Evolutionary conservation across 1,140 invertebrate genomes (phyloP), one percentile per base, ranked within the genome.

Genomic region (Heterodera carotae): DNA sequence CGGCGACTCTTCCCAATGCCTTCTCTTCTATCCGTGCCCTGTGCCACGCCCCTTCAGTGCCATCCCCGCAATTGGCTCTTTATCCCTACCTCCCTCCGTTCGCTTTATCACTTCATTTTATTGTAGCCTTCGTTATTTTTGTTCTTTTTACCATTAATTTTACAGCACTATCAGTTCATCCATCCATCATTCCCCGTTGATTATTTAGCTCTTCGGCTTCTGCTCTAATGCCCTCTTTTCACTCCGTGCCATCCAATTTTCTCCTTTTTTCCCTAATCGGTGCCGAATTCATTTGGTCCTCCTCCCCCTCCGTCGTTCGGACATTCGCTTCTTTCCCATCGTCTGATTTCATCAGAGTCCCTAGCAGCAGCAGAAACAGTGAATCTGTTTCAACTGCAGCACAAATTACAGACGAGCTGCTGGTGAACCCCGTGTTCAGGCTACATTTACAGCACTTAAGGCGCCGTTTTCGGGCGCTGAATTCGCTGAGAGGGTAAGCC

Each of bases 381-480:
- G 48, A 18, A 0, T 43, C 39, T 10, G 2, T 43, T 43, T 43
- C 39, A 43, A 15, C 60, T 62, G 60, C 18, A 1, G 29, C 60
- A 31, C 27, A 18, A 66, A 66, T 66, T 29, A 25, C 62, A 12
- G 33, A 10, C 62, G 62, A 31, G 29, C 62, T 66, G n/a, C 62
- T 29, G 62, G 7, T 66, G 27, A 66, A 66, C 25, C 62, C 62
- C 4, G 62, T 66, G 27, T 66, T 29, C 62, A 66, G 62, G n/a
- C n/a, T n/a, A n/a, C n/a, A n/a, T n/a, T n/a, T n/a, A 66, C 62
- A 27, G 29, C 25, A 31, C n/a, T 6, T 66, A 27, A 25, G 29
- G 25, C 62, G 31, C 15, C 62, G 62, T 22, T 27, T 66, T 56
- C 22, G 48, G 48, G 18, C 15, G 60, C 8, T 25, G 60, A 18